Base-by-base conservation (phyloP, 1,140 invertebrate genomes). In the Acromyrmex echinatior region DNA sequence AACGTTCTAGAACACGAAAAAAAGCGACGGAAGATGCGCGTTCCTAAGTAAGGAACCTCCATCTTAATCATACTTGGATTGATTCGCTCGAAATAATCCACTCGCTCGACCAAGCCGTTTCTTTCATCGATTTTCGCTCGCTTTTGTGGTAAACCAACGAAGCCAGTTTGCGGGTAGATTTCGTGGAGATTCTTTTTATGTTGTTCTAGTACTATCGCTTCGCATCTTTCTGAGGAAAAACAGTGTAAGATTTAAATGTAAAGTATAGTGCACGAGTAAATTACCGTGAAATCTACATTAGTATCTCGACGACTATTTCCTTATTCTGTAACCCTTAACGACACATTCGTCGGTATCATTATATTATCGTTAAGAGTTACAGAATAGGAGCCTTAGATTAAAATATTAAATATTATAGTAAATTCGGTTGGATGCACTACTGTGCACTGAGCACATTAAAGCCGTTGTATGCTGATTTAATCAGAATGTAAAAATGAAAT, bases 1-100 rank as follows among this genome's bases (percentile, higher is more conserved):
- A 45, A 76, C 35, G 92, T 93, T n/a, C n/a, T 90, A 92, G 78
- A 89, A 65, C 81, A 56, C 88, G 87, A 88, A 91, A 90, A 87
- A 92, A 92, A 88, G 82, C 76, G 70, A 73, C n/a, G 58, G 62
- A 58, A 53, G 68, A 76, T 28, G 39, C 25, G 65, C 66, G 58
- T 63, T 63, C 49, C 74, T 82, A 63, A 25, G 31, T 80, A 56
- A 56, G 6, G 62, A 31, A 2, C 3, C 31, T 31, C 62, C 70
- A 80, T 76, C 84, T 92, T 91, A 85, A 90, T 93, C 90, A 87
- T 90, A 91, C 89, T 92, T 92, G 87, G 81, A 74, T 93, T 93
- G 89, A 89, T 93, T 88, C 82, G 35, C 63, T 53, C 45, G 58
- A 65, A 49, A 51, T 82, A 56, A 84, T 84, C 78, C 62, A 10